Evolutionary conservation across 1,140 invertebrate species (phyloP), one percentile per base, ranked within the genome.

Genomic region (Drosophila suzukii): DNA sequence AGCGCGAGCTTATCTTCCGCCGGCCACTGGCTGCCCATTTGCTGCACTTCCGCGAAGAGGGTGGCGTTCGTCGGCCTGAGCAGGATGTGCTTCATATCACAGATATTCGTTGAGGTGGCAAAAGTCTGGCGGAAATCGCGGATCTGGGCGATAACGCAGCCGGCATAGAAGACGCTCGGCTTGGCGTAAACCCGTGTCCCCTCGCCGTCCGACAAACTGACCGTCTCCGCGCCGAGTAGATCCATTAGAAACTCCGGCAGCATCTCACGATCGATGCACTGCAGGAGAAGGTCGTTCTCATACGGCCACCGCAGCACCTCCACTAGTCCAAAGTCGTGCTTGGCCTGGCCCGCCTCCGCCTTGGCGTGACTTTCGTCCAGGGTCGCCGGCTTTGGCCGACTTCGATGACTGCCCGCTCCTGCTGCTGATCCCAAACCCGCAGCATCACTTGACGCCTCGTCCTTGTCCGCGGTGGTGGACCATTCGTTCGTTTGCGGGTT

Each of bases 131-230:
- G 94, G 91, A 97, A 97, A 93, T 98, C 97, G 85, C 97, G 94
- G 71, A 99, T 95, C 94, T 98, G 97, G 72, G 96, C 96, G 85
- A 98, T 96, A 49, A 98, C 96, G 93, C 97, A 98, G 32, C 97
- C 97, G 75, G 95, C 96, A 90, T 98, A 98, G 93, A 98, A 98
- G 20, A 98, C 94, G 92, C 95, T 95, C 20, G 95, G 95, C 50
- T 91, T 91, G 24, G 81, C 83, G 72, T 83, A 89, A n/a, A 86
- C 82, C 8, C 83, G 78, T 17, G 90, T 74, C 6, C 78, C 73
- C 32, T 89, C 90, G 41, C 83, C 81, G 54, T 91, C 90, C 30
- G 73, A 84, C 39, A 91, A 46, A 51, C 86, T 91, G 39, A 91
- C 68, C 77, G 96, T 95, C 80, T 95, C 95, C 58, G 95, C 94